Conservation (phyloP, 1,140 invertebrate genomes). For the Streblospio benedicti region DNA sequence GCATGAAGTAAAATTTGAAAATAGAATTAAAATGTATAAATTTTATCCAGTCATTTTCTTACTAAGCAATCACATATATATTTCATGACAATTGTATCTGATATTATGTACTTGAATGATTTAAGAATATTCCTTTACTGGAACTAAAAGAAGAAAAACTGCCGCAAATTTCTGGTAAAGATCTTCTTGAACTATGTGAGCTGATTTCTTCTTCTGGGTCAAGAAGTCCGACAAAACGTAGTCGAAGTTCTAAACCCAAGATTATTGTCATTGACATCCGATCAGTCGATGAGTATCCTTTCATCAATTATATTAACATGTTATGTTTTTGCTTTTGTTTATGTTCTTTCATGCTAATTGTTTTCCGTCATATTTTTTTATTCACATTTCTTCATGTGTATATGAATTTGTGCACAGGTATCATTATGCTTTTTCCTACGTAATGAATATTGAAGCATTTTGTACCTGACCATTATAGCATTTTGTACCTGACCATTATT, state of each 20-base stretch:
- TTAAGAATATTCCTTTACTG: conserved; percentile 56
- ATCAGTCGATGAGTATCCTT: conserved; percentile 60
- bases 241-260: conserved; percentile 53
- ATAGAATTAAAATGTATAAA: too few species aligned
- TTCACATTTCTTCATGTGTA: too few species aligned
- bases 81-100: too few species aligned
- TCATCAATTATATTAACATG: conserved; percentile 4
- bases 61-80: too few species aligned
- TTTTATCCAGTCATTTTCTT: too few species aligned
- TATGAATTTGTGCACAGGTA: too few species aligned
- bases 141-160: conserved; percentile 64
- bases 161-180: conserved; percentile 73
- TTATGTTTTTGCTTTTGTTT: not conserved
- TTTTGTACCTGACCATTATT: conserved; percentile 12
- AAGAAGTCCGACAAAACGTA: conserved; percentile 37
- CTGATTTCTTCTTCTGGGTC: conserved; percentile 32
- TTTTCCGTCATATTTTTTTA: too few species aligned
- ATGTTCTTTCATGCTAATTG: not conserved
- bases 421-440: too few species aligned
- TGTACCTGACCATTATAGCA: conserved; percentile 9
- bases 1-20: too few species aligned
- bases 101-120: too few species aligned
- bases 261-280: conserved; percentile 67
- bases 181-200: conserved; percentile 63
- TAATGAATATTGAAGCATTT: too few species aligned